phyloP scores from a whole-genome alignment of 2,888 invertebrate genomes.

The Mythimna impura region DNA sequence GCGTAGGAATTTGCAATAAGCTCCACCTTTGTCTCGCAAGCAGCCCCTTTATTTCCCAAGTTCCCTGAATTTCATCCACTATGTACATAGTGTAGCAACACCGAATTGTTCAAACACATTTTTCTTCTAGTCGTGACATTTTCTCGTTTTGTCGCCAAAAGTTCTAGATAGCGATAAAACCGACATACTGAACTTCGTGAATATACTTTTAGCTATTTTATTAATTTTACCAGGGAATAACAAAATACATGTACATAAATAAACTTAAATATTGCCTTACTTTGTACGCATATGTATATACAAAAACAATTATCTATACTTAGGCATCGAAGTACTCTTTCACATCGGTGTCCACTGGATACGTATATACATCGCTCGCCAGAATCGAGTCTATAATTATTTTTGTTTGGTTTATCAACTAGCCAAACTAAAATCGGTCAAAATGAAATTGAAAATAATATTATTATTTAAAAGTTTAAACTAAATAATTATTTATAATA shows the following conservation, averaged over 20 bases:
- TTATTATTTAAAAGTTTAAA: background rate
- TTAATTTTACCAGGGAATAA: too few relatives aligned
- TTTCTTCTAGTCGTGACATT: constrained; percentile 73
- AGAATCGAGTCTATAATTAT: too few relatives aligned
- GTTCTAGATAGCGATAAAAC: constrained; percentile 60
- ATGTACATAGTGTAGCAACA: constrained; percentile 75
- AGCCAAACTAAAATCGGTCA: background rate
- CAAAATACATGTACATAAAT: too few relatives aligned
- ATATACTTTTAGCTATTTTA: constrained; percentile 47
- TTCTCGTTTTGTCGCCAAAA: constrained; percentile 66
- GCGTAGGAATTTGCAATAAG: constrained; percentile 88
- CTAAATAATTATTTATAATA: background rate
- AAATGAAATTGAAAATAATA: background rate
- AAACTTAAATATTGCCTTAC: too few relatives aligned
- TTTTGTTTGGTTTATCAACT: background rate
- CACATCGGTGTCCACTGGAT: too few relatives aligned
- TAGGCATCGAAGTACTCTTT: too few relatives aligned
- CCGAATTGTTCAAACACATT: constrained; percentile 76
- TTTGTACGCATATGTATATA: too few relatives aligned
- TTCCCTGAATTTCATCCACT: constrained; percentile 85
- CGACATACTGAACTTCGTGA: constrained; percentile 54
- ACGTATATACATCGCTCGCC: too few relatives aligned
- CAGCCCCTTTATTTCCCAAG: constrained; percentile 83
- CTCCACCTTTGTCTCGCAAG: constrained; percentile 84
- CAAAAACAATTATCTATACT: too few relatives aligned